Percentiles rank a stretch among this genome's conserved stretches.
phyloP scores from a whole-genome alignment of 1,140 invertebrate species.

The Zeugodacus cucurbitae region DNA sequence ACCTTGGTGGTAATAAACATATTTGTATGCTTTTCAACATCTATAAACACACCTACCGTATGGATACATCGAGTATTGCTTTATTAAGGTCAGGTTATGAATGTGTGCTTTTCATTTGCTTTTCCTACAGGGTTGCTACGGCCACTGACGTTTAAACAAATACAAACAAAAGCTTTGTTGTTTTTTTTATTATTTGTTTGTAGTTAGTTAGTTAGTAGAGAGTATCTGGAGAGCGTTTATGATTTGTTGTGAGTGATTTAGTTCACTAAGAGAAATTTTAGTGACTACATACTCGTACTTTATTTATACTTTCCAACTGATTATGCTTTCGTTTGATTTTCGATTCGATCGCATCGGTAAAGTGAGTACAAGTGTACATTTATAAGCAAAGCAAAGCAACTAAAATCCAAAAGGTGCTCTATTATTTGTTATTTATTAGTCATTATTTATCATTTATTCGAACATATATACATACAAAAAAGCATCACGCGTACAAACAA shows the following conservation, averaged over 20 bases:
- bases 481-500: neutral
- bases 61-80: neutral
- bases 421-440: neutral
- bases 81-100: neutral
- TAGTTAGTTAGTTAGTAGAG: neutral
- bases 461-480: neutral
- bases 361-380: neutral
- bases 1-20: too few species aligned
- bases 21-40: neutral
- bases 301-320: neutral
- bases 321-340: neutral
- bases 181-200: neutral
- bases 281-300: neutral
- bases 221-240: neutral
- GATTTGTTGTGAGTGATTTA: neutral
- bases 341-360: neutral
- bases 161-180: neutral
- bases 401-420: neutral
- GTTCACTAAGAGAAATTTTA: neutral
- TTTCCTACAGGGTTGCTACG: neutral
- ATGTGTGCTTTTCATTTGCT: neutral
- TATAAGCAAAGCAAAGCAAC: neutral
- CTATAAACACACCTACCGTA: neutral
- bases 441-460: neutral
- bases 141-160: conserved; percentile 4